Evolutionary conservation across 2,797 vertebrate species (phyloP), one percentile per base, ranked within the genome.

Genomic region (Epinephelus malabaricus): DNA sequence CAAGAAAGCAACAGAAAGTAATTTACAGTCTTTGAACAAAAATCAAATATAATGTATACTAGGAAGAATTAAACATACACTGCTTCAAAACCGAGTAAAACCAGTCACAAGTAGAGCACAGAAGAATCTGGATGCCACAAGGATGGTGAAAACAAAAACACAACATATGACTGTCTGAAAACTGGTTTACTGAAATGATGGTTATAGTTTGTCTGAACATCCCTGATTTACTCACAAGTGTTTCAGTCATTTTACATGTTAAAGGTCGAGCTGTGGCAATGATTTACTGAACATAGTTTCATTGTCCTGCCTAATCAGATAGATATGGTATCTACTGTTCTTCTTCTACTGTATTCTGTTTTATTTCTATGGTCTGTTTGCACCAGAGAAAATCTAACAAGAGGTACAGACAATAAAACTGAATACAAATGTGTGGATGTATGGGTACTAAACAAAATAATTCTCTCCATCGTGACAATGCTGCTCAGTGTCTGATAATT

Each of bases 1-100:
- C 68, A 79, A 79, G 63, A 87, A 78, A 86, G 76, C 54, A 85
- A 84, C 56, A 76, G 27, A 90, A 90, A 79, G 77, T 77, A 18
- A 74, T 88, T 88, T 93, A 91, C 86, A 90, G 86, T 84, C 25
- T 15, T 65, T 76, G 10, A 86, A 90, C 71, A 79, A n/a, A 86
- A 83, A 77, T 46, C 14, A 9, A 61, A 51, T 46, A 73, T 81
- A 71, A 87, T 25, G 69, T 63, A 53, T 85, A 84, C 70, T 69
- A 85, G 40, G 69, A 86, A 71, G 69, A 84, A 82, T 62, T 76
- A 47, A 66, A 80, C 62, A 66, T 34, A 66, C 49, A 77, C 61
- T 50, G 64, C 27, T 80, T 76, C 43, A 79, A 78, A 89, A 78
- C 60, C 47, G 61, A 72, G 59, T 76, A 73, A 90, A 83, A 82